These are phyloP conservation scores for Fragum whitleyi DNA, from an alignment of 2,888 invertebrate species.

Conservation along the genomic window DNA sequence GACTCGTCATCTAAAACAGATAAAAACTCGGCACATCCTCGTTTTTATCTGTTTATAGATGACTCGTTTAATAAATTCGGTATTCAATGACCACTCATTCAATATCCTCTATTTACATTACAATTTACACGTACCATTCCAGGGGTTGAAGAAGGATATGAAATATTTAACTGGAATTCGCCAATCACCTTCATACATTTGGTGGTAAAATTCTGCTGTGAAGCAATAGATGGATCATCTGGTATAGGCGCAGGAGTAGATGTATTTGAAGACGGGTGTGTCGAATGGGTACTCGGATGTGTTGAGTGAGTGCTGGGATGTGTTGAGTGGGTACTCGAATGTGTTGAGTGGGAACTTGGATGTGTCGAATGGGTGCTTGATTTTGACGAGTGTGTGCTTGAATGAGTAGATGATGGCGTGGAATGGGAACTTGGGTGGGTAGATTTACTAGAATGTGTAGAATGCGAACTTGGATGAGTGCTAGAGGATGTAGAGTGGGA, in stretches of 20 bases:
- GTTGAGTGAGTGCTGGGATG: constrained; percentile 1
- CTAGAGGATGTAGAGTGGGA: neutral
- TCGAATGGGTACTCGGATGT: constrained; percentile 5
- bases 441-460: neutral
- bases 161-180: constrained; percentile 10
- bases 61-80: too few relatives aligned
- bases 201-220: neutral
- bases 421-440: neutral
- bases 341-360: neutral
- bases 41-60: too few relatives aligned
- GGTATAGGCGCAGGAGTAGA: neutral
- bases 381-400: neutral
- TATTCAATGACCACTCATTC: too few relatives aligned
- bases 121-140: constrained; percentile 23
- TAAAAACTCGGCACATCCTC: too few relatives aligned
- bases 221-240: neutral
- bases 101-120: too few relatives aligned
- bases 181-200: constrained; percentile 19
- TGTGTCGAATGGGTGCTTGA: neutral
- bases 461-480: neutral
- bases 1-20: too few relatives aligned
- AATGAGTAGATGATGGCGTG: neutral
- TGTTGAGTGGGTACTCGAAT: neutral
- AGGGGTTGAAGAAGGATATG: neutral
- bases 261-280: neutral